Conservation (phyloP, 2,888 invertebrate genomes). For the Callimorpha dominula region DNA sequence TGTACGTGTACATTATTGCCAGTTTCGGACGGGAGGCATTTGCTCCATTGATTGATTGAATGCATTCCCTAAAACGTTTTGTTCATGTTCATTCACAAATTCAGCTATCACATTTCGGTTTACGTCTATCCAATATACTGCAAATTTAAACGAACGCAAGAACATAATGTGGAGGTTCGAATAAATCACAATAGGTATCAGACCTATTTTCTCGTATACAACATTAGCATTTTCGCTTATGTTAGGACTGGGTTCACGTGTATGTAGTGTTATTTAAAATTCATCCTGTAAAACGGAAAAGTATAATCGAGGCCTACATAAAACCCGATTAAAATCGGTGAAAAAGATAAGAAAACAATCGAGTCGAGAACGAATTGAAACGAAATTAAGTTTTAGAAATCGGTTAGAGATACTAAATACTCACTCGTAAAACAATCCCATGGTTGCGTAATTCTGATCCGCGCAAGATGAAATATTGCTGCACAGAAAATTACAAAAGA, state of each 20-base stretch:
- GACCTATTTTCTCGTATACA: no score
- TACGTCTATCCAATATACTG: background rate
- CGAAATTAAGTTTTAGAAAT: background rate
- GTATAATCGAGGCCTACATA: background rate
- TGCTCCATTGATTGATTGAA: conserved; percentile 15
- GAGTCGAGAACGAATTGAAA: background rate
- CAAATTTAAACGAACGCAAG: background rate
- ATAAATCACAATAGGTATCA: no score
- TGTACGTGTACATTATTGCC: conserved; percentile 3
- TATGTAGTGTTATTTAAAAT: background rate
- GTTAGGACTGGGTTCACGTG: background rate
- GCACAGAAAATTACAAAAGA: conserved; percentile 27
- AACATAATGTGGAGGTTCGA: background rate
- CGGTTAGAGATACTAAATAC: background rate
- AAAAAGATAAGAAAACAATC: background rate
- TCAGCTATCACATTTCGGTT: conserved; percentile 1
- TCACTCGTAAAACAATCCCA: background rate
- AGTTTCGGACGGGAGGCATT: conserved; percentile 8
- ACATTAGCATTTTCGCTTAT: no score
- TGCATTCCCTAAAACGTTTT: conserved; percentile 4
- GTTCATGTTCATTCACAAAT: conserved; percentile 8
- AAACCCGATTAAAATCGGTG: background rate
- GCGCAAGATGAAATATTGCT: conserved; percentile 2
- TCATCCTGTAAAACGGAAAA: background rate
- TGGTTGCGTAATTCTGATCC: background rate